phyloP scores from a whole-genome alignment of 2,113 vertebrate species.

The Brienomyrus longianalis region DNA sequence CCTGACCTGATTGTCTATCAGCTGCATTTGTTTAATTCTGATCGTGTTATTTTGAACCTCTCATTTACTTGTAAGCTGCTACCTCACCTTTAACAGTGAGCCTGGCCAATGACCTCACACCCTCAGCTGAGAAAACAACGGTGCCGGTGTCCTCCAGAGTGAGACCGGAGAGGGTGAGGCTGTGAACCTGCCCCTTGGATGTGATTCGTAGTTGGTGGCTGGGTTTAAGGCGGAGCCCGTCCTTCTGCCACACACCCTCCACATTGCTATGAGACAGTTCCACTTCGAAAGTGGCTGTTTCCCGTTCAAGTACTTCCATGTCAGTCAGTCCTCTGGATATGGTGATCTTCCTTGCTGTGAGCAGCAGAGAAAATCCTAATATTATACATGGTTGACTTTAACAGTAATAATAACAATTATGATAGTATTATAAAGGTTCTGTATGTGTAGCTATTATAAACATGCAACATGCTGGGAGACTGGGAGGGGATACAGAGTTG shows the following conservation, averaged over 20 bases:
- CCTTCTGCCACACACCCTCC: conserved; percentile 76
- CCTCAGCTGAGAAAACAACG: conserved; percentile 73
- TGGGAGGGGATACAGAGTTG: background rate
- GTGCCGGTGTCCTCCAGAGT: conserved; percentile 75
- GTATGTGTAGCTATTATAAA: background rate
- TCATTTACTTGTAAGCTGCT: background rate
- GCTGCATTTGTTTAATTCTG: background rate
- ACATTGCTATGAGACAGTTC: conserved; percentile 78
- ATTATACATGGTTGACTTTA: background rate
- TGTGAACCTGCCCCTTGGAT: conserved; percentile 58
- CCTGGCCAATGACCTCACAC: conserved; percentile 66
- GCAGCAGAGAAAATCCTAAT: background rate
- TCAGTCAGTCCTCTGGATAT: conserved; percentile 66
- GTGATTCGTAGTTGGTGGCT: conserved; percentile 67
- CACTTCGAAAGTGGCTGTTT: conserved; percentile 78
- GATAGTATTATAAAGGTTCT: background rate
- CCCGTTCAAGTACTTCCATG: conserved; percentile 71
- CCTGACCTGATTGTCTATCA: background rate
- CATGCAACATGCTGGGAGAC: background rate
- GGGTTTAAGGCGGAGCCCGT: conserved; percentile 76
- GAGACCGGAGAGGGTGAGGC: conserved; percentile 72
- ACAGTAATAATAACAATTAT: background rate
- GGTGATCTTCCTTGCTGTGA: conserved; percentile 72
- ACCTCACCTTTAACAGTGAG: conserved; percentile 72
- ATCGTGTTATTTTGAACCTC: background rate